Percentiles rank a stretch among this genome's conserved stretches.
Evolutionary conservation across 2,113 vertebrate species (phyloP).

Genomic region (Elanus axillaris): DNA sequence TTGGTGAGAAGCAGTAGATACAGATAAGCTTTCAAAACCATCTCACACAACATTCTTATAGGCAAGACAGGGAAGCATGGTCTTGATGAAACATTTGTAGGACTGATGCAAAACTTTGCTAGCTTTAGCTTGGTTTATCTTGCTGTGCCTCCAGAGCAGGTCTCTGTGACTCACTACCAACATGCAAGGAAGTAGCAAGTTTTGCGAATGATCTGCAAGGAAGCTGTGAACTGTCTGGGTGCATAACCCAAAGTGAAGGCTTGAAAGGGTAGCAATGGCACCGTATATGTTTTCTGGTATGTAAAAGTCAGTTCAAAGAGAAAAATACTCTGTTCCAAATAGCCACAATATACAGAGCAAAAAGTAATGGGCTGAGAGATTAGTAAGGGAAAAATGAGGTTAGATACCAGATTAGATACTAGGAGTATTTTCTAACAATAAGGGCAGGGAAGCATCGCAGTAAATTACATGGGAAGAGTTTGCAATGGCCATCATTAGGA

Average conservation of each 20-base stretch:
- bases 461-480: neutral
- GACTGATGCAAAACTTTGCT: neutral
- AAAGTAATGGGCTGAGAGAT: neutral
- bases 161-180: rapidly evolving
- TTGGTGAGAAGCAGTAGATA: neutral
- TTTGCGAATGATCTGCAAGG: neutral
- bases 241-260: neutral
- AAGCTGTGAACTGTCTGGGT: neutral
- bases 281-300: neutral
- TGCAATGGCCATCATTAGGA: neutral
- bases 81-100: neutral
- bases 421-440: neutral
- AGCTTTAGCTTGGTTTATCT: neutral
- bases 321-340: neutral
- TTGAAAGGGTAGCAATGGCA: neutral
- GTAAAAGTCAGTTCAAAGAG: neutral
- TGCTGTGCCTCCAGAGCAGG: neutral
- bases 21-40: neutral
- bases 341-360: neutral
- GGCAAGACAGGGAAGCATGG: neutral
- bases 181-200: rapidly evolving
- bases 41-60: neutral
- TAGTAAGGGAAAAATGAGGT: neutral
- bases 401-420: neutral
- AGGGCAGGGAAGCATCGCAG: neutral